These are phyloP conservation scores for Syngnathus floridae DNA, from an alignment of 2,113 vertebrate genomes.

Conservation along the genomic window DNA sequence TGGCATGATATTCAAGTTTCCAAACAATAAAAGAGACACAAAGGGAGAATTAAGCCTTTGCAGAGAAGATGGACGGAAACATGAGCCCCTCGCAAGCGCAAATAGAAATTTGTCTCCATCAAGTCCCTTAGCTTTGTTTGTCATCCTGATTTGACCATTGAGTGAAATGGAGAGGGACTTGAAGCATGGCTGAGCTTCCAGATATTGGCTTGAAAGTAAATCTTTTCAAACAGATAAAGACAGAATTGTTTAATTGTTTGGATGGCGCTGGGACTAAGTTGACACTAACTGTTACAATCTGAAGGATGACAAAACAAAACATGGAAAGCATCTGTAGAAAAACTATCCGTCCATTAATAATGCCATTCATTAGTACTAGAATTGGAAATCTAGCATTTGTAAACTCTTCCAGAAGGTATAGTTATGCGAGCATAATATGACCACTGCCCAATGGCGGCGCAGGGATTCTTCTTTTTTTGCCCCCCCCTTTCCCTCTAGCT, in stretches of 20 bases:
- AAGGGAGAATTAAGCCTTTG: slow-evolving; percentile 41
- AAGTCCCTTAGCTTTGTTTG: slow-evolving; percentile 35
- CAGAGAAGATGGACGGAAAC: slow-evolving; percentile 42
- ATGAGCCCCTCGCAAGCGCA: slow-evolving; percentile 28
- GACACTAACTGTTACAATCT: slow-evolving; percentile 8
- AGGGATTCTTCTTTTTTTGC: too few relatives aligned
- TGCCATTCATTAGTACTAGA: too few relatives aligned
- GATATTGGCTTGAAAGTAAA: slow-evolving; percentile 5
- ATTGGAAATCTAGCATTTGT: too few relatives aligned
- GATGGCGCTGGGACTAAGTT: slow-evolving; percentile 15
- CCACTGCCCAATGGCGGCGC: too few relatives aligned
- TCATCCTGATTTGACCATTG: slow-evolving; percentile 1
- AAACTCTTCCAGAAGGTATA: too few relatives aligned
- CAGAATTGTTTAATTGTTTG: slow-evolving; percentile 13
- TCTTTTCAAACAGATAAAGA: not conserved
- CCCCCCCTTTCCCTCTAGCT: too few relatives aligned
- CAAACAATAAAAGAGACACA: slow-evolving; percentile 45
- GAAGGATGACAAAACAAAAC: not conserved
- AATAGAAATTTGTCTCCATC: slow-evolving; percentile 45
- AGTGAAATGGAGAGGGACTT: slow-evolving; percentile 17
- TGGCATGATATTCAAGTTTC: slow-evolving; percentile 44
- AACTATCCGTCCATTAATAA: not conserved
- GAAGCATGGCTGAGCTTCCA: slow-evolving; percentile 20
- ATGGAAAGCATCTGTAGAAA: not conserved
- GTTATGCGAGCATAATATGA: too few relatives aligned